Percentiles rank a stretch among this genome's conserved stretches.
phyloP scores from a whole-genome alignment of 2,797 vertebrate species.

The Chelon labrosus region DNA sequence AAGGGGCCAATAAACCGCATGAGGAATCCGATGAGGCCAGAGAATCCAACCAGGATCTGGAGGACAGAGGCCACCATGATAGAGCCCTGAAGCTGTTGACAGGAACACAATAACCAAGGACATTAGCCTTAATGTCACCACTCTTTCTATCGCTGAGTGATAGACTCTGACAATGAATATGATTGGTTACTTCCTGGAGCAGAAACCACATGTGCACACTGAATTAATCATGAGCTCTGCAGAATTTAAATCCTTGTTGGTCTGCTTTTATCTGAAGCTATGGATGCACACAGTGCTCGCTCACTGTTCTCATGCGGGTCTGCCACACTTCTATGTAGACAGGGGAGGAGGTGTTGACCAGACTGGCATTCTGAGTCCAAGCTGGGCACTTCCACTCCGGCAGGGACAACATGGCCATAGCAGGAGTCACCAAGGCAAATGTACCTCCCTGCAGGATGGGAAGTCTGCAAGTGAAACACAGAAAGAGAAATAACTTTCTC shows the following conservation, averaged over 20 bases:
- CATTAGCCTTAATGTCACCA: slow-evolving; percentile 1
- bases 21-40: slow-evolving; percentile 92
- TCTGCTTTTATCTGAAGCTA: background rate
- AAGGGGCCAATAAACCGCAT: slow-evolving; percentile 94
- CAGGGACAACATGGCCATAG: slow-evolving; percentile 91
- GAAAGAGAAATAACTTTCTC: background rate
- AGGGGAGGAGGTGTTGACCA: slow-evolving; percentile 89
- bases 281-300: background rate
- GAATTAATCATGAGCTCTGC: slow-evolving; percentile 25
- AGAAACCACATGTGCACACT: background rate
- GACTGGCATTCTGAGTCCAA: slow-evolving; percentile 90
- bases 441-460: slow-evolving; percentile 96
- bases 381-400: slow-evolving; percentile 90
- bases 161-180: background rate
- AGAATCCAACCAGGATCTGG: slow-evolving; percentile 93
- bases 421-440: slow-evolving; percentile 90
- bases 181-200: background rate
- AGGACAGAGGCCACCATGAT: slow-evolving; percentile 94
- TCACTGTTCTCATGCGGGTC: slow-evolving; percentile 90
- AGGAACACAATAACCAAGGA: slow-evolving; percentile 11
- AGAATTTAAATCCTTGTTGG: background rate
- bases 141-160: slow-evolving; percentile 1
- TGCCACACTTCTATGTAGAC: slow-evolving; percentile 92
- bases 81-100: slow-evolving; percentile 91
- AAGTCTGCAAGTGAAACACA: slow-evolving; percentile 79